Percentiles rank a stretch among this genome's conserved stretches.
Evolutionary conservation across 2,888 invertebrate species (phyloP).

Genomic region (Orthosia gothica): DNA sequence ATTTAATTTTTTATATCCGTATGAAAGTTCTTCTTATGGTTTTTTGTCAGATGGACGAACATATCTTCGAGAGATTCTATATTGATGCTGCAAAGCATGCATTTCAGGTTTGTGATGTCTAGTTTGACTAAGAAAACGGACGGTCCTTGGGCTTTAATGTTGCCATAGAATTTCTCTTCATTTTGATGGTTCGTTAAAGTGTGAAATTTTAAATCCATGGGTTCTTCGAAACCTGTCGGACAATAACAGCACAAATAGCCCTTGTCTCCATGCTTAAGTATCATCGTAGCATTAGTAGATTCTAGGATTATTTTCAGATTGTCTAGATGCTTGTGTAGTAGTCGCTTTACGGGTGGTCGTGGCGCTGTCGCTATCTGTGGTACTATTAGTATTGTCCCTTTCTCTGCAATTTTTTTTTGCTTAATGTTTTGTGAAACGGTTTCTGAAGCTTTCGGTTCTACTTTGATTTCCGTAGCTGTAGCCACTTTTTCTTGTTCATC

Average conservation of each 20-base stretch:
- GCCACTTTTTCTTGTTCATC: conserved; percentile 34
- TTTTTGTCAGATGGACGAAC: conserved; percentile 48
- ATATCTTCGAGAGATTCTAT: conserved; percentile 54
- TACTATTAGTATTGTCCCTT: background rate
- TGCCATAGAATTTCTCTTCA: conserved; percentile 36
- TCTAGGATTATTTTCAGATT: conserved; percentile 48
- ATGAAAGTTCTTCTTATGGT: conserved; percentile 56
- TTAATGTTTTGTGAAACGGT: background rate
- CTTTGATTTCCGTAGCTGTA: conserved; percentile 17
- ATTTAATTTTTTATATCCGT: conserved; percentile 69
- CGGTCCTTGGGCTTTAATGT: conserved; percentile 28
- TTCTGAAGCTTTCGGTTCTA: conserved; percentile 26
- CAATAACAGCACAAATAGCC: conserved; percentile 80
- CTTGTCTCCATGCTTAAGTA: conserved; percentile 60
- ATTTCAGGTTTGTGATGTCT: conserved; percentile 52
- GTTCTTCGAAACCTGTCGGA: conserved; percentile 65
- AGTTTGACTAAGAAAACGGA: conserved; percentile 47
- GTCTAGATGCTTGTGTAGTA: conserved; percentile 40
- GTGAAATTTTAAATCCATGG: conserved; percentile 77
- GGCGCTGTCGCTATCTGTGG: background rate
- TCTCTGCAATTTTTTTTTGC: background rate
- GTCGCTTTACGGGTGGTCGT: conserved; percentile 20
- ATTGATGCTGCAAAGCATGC: conserved; percentile 55
- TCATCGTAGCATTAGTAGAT: conserved; percentile 43
- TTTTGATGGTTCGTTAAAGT: conserved; percentile 58